phyloP scores from a whole-genome alignment of 2,797 vertebrate species.

The Forpus xanthops region DNA sequence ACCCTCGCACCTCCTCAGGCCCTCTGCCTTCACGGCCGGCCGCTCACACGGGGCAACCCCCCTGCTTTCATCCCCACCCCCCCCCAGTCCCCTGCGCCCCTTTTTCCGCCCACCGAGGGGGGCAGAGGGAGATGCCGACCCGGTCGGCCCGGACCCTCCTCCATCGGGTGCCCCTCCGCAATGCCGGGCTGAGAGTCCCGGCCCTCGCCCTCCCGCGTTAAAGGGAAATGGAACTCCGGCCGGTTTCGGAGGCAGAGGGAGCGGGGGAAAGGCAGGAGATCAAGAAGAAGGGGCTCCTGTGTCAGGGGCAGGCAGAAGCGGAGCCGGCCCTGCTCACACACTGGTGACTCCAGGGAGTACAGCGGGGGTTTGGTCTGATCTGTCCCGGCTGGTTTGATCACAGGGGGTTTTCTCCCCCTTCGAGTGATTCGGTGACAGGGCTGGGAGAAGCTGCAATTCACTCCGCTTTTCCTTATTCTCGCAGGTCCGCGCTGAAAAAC shows the following conservation, averaged over 20 bases:
- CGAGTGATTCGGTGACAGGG: not conserved
- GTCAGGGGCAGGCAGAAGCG: not conserved
- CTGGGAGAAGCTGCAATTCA: not conserved
- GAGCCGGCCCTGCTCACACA: not conserved
- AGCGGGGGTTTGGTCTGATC: not conserved
- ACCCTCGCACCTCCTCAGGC: not conserved
- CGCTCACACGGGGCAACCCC: not conserved
- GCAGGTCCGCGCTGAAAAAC: slow-evolving; percentile 98
- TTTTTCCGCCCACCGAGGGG: not conserved
- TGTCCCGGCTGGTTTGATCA: not conserved
- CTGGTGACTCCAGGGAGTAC: not conserved
- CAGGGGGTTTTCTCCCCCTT: not conserved
- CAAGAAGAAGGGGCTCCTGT: not conserved
- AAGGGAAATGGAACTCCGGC: not conserved
- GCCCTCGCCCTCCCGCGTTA: not conserved
- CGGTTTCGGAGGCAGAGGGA: not conserved
- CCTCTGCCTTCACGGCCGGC: not conserved
- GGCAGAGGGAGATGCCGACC: not conserved
- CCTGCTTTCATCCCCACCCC: not conserved
- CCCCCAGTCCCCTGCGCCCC: not conserved
- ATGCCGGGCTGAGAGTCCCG: not conserved
- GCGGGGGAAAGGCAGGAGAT: not conserved
- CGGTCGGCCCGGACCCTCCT: not conserved
- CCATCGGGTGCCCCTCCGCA: not conserved
- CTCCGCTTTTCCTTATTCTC: slow-evolving; percentile 67